A percentile compares a stretch with the other conserved stretches of the same genome.
These are phyloP conservation scores for Candidula unifasciata DNA, from an alignment of 2,888 invertebrate species.

Conservation along the genomic window DNA sequence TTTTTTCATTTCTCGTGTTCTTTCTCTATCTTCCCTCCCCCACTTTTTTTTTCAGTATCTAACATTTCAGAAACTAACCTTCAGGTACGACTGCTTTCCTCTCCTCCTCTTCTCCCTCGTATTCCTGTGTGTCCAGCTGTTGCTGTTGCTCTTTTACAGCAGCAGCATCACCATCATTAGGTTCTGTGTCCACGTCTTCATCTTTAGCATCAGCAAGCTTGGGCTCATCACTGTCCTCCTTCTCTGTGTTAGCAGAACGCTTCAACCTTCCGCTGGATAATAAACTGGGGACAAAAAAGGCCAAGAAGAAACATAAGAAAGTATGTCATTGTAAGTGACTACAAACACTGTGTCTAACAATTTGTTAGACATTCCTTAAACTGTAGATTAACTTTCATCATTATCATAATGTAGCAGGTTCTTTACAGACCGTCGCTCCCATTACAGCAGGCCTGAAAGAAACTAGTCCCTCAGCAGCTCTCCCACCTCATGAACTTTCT, in stretches of 20 bases:
- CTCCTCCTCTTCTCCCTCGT: conserved; percentile 79
- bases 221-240: conserved; percentile 65
- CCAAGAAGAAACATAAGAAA: neutral
- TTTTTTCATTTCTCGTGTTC: no score
- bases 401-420: no score
- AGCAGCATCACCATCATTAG: conserved; percentile 84
- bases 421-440: no score
- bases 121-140: conserved; percentile 70
- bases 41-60: neutral
- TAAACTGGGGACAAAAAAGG: conserved; percentile 1
- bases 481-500: no score
- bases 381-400: no score
- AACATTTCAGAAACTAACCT: conserved; percentile 3
- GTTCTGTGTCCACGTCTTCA: conserved; percentile 79
- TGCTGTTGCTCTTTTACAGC: conserved; percentile 75
- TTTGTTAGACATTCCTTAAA: no score
- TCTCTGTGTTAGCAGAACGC: conserved; percentile 20
- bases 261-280: conserved; percentile 36
- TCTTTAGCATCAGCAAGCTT: conserved; percentile 79
- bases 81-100: conserved; percentile 59
- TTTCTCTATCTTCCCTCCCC: no score
- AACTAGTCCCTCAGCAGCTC: no score
- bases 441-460: no score
- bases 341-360: no score
- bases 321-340: no score